Evolutionary conservation across 2,797 vertebrate genomes (phyloP).

Genomic region (Micrastur ruficollis): DNA sequence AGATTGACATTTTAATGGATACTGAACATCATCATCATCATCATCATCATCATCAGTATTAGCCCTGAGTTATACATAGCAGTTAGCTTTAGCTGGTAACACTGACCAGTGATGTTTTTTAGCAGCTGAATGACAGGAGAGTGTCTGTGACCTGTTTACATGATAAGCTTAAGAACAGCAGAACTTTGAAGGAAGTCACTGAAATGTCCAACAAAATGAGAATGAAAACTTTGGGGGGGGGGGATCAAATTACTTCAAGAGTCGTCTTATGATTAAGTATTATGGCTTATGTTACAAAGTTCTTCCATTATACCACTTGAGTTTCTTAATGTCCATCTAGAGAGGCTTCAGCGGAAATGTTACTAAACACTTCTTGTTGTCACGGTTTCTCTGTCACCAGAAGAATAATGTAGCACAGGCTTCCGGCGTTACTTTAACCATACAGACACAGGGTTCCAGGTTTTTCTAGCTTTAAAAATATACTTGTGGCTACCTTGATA

Average conservation of each 20-base stretch:
- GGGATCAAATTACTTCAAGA: slow-evolving; percentile 17
- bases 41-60: neutral
- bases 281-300: neutral
- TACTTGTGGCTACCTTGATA: slow-evolving; percentile 7
- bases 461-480: slow-evolving; percentile 5
- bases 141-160: slow-evolving; percentile 11
- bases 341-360: slow-evolving; percentile 43
- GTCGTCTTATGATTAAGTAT: neutral
- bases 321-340: neutral
- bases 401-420: neutral
- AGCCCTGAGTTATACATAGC: neutral
- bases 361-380: slow-evolving; percentile 11
- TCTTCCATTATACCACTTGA: neutral
- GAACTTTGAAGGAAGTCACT: neutral
- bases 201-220: slow-evolving; percentile 11
- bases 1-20: neutral
- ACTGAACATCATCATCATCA: neutral
- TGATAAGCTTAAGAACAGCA: slow-evolving; percentile 37
- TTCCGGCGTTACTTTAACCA: slow-evolving; percentile 57
- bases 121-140: slow-evolving; percentile 21
- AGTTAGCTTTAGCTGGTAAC: neutral
- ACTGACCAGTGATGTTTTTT: slow-evolving; percentile 8
- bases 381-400: neutral
- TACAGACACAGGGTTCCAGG: neutral
- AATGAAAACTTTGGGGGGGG: slow-evolving; percentile 34